phyloP scores from a whole-genome alignment of 2,113 vertebrate genomes.

The Malurus elegans region DNA sequence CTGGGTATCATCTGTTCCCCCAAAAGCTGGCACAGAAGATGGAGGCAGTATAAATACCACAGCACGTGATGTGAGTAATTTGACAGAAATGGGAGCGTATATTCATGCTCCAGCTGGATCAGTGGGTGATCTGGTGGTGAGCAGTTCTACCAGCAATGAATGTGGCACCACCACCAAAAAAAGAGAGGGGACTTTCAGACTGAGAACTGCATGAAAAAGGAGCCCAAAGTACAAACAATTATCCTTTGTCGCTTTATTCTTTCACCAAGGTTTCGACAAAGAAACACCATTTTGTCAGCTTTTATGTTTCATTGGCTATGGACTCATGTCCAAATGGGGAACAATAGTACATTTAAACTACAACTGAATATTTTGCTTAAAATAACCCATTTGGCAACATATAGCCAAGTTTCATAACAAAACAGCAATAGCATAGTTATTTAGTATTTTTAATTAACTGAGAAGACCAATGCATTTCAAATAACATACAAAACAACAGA shows the following conservation, averaged over 20 bases:
- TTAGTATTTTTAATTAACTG: conserved; percentile 20
- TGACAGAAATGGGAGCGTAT: conserved; percentile 26
- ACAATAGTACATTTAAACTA: conserved; percentile 47
- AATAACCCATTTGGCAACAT: conserved; percentile 30
- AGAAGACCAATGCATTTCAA: conserved; percentile 13
- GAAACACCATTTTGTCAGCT: conserved; percentile 18
- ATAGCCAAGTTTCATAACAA: conserved; percentile 14
- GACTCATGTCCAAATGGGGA: conserved; percentile 27
- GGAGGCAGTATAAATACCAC: conserved; percentile 52
- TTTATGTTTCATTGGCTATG: conserved; percentile 2
- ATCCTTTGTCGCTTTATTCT: conserved; percentile 1
- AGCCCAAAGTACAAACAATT: not conserved
- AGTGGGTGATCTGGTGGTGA: conserved; percentile 47
- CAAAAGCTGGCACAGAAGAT: conserved; percentile 46
- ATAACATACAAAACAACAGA: not conserved
- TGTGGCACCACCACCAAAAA: conserved; percentile 7
- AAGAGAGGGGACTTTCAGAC: not conserved
- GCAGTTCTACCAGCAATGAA: conserved; percentile 35
- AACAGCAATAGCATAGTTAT: not conserved
- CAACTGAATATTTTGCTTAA: conserved; percentile 46
- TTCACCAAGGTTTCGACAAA: conserved; percentile 35
- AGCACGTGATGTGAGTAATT: conserved; percentile 51
- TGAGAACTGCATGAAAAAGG: not conserved
- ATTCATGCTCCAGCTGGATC: conserved; percentile 58
- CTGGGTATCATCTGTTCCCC: conserved; percentile 62